A percentile compares a stretch with the other conserved stretches of the same genome.
phyloP scores from a whole-genome alignment of 1,140 invertebrate genomes.

The Chlorops oryzae region DNA sequence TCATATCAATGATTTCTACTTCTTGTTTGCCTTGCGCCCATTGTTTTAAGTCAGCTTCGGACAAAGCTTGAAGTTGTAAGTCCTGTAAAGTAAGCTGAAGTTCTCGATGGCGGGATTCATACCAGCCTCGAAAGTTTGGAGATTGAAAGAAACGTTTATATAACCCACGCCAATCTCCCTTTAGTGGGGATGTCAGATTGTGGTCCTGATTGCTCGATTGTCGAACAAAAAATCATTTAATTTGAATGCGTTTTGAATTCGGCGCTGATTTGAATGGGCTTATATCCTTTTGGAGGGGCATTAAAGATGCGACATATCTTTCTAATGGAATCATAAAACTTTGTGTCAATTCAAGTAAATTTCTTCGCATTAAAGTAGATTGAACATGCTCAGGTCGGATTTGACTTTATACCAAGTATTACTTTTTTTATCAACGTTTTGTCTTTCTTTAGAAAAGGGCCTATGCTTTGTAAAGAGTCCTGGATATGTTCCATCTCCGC shows the following conservation, averaged over 20 bases:
- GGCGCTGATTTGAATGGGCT: constrained; percentile 93
- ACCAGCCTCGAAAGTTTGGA: constrained; percentile 93
- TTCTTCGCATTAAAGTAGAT: constrained; percentile 75
- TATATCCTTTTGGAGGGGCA: constrained; percentile 96
- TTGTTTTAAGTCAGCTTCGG: constrained; percentile 75
- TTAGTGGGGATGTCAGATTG: constrained; percentile 90
- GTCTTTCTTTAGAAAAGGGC: constrained; percentile 87
- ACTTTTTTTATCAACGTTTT: constrained; percentile 88
- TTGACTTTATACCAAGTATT: constrained; percentile 72
- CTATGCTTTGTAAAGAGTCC: constrained; percentile 94
- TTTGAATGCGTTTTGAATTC: constrained; percentile 84
- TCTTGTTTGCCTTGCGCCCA: constrained; percentile 90
- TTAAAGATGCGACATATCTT: constrained; percentile 92
- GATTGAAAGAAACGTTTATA: constrained; percentile 88
- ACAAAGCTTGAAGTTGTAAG: constrained; percentile 85
- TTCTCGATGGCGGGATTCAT: constrained; percentile 77
- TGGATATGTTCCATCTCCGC: constrained; percentile 52
- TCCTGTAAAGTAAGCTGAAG: constrained; percentile 82
- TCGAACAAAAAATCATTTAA: constrained; percentile 90
- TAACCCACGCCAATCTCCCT: constrained; percentile 93
- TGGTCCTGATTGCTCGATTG: constrained; percentile 83
- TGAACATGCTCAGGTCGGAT: constrained; percentile 83
- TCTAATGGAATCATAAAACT: constrained; percentile 99
- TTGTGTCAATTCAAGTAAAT: constrained; percentile 92
- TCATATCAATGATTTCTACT: constrained; percentile 94